Evolutionary conservation across 2,113 vertebrate species (phyloP).

Genomic region (Tauraco erythrolophus): DNA sequence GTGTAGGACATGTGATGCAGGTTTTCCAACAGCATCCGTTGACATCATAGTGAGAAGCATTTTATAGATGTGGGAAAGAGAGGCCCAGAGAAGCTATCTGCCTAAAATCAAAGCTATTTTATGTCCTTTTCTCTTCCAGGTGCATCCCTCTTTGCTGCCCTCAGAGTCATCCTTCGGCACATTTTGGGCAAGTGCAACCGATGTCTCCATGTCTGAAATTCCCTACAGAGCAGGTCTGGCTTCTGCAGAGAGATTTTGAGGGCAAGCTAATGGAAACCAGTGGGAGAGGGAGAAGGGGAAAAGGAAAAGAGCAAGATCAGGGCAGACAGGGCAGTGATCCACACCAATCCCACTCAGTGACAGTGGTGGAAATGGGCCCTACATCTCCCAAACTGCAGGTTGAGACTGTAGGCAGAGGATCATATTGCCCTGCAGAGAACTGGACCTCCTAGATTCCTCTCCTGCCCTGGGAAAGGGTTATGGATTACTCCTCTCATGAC

Average conservation of each 20-base stretch:
- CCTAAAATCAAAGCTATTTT: not conserved
- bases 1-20: not conserved
- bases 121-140: not conserved
- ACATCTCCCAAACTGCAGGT: accelerated
- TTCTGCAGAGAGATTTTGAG: not conserved
- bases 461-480: not conserved
- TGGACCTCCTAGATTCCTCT: not conserved
- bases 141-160: not conserved
- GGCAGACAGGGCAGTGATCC: not conserved
- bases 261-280: not conserved
- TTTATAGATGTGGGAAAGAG: not conserved
- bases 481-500: not conserved
- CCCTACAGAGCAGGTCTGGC: not conserved
- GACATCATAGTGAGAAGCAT: not conserved
- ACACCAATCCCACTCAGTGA: not conserved
- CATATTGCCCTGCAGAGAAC: not conserved
- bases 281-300: not conserved
- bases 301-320: not conserved
- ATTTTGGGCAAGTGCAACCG: not conserved
- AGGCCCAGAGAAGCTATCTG: not conserved
- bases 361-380: not conserved
- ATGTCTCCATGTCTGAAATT: not conserved
- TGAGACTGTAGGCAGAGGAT: not conserved
- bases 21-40: not conserved
- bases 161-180: not conserved